Base-by-base conservation (phyloP, 2,797 vertebrate species). In the Chelonia mydas region DNA sequence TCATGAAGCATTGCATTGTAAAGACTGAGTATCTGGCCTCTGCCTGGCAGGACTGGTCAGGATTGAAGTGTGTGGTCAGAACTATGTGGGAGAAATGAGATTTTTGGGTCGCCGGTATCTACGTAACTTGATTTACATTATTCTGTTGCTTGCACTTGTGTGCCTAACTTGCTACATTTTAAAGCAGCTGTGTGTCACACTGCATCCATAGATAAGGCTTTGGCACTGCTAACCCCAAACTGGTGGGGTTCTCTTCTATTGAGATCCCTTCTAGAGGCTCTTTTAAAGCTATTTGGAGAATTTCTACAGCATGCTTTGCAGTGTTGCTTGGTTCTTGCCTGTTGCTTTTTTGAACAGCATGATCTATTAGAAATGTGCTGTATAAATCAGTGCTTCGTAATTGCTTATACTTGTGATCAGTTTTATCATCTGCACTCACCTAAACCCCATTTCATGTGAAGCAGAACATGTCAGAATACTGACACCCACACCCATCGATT, bases 361-460 rank as follows among this genome's bases (percentile, higher is more conserved):
- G 49, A 16, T 61, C 78, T 61, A 47, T 61, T 19, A 68, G 80
- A 90, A 79, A 74, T 9, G 1, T 11, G 0, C 16, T 81, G 61
- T 77, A 68, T 68, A 33, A 59, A 77, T 49, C 27, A 85, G 10
- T 27, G 25, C 7, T 4, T 2, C 3, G 61, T 19, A 86, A 81
- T 11, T 0, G 0, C 3, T 81, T 72, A 1, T 17, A 81, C 68
- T 53, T 65, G 7, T 17, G 47, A 21, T 31, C 28, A 28, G 7
- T 45, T 23, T 37, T 65, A 31, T 0, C 13, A 45, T 7, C 65
- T 72, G 68, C 68, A 72, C 37, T 72, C 68, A 72, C 21, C 17
- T 59, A 90, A 79, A 27, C 1, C 4, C 83, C 16, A 25, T n/a
- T 53, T 19, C 1, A 54, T 72, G 45, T 3, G 2, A 2, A 83